phyloP scores from a whole-genome alignment of 2,113 vertebrate species.

The Proterorhinus semilunaris region DNA sequence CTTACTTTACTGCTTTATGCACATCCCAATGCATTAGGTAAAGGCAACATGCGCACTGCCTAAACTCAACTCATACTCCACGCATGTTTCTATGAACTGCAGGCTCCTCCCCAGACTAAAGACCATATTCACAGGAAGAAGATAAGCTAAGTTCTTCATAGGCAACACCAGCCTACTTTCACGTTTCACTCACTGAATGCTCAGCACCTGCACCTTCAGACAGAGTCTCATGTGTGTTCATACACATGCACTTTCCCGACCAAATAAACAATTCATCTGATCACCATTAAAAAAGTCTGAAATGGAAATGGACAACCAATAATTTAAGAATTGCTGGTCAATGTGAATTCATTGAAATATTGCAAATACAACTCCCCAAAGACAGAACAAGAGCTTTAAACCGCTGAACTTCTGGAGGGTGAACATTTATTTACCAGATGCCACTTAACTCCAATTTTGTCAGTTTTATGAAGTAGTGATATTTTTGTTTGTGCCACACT shows the following conservation, averaged over 20 bases:
- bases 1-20: too few species aligned
- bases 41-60: neutral
- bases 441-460: too few species aligned
- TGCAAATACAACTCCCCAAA: neutral
- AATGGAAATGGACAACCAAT: too few species aligned
- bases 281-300: neutral
- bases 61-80: neutral
- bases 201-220: neutral
- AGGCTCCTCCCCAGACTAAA: conserved; percentile 25
- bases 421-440: too few species aligned
- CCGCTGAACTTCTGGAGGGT: neutral
- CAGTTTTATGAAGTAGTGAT: too few species aligned
- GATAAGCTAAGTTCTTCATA: conserved; percentile 42
- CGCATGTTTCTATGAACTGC: conserved; percentile 32
- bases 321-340: too few species aligned
- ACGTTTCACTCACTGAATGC: neutral
- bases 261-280: neutral
- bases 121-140: conserved; percentile 32
- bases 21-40: too few species aligned
- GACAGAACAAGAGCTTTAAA: neutral
- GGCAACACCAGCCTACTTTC: conserved; percentile 14
- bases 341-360: too few species aligned
- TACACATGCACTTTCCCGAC: too few species aligned
- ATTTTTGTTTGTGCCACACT: neutral
- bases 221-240: neutral